A percentile compares a stretch with the other conserved stretches of the same genome.
Conservation (phyloP, 2,888 invertebrate species). For the Emmelina monodactyla region DNA sequence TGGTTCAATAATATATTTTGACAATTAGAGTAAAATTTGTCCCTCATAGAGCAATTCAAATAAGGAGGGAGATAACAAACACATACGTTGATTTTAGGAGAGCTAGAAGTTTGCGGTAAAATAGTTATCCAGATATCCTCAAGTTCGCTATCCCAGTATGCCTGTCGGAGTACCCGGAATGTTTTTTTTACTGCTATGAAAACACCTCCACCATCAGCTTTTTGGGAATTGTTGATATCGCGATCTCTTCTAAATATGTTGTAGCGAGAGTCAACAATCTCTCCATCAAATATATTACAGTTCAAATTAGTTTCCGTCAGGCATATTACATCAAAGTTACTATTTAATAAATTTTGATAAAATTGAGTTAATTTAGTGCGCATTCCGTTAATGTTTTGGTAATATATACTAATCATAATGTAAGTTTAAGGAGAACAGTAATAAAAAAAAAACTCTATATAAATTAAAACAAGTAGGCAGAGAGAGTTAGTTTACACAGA, state of each 20-base stretch:
- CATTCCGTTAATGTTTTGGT: too few species aligned
- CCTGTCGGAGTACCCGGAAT: not conserved
- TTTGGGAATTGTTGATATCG: too few species aligned
- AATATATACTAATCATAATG: too few species aligned
- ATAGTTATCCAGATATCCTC: not conserved
- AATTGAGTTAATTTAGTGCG: too few species aligned
- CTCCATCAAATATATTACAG: too few species aligned
- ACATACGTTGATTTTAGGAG: not conserved
- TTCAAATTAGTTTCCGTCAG: too few species aligned
- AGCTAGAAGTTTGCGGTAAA: not conserved
- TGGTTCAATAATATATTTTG: not conserved
- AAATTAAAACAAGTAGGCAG: too few species aligned
- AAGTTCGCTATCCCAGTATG: not conserved
- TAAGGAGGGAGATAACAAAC: not conserved
- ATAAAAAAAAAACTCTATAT: too few species aligned
- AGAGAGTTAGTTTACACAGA: not conserved
- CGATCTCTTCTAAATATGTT: not conserved
- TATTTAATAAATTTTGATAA: too few species aligned
- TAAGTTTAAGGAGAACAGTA: too few species aligned
- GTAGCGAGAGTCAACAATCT: slow-evolving; percentile 1
- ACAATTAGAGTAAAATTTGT: not conserved
- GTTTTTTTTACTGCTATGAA: not conserved
- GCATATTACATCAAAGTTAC: too few species aligned
- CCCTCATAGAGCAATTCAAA: not conserved
- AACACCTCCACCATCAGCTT: not conserved